A percentile compares a stretch with the other conserved stretches of the same genome.
phyloP scores from a whole-genome alignment of 1,140 invertebrate species.

The Yoshiicerus persimilis region DNA sequence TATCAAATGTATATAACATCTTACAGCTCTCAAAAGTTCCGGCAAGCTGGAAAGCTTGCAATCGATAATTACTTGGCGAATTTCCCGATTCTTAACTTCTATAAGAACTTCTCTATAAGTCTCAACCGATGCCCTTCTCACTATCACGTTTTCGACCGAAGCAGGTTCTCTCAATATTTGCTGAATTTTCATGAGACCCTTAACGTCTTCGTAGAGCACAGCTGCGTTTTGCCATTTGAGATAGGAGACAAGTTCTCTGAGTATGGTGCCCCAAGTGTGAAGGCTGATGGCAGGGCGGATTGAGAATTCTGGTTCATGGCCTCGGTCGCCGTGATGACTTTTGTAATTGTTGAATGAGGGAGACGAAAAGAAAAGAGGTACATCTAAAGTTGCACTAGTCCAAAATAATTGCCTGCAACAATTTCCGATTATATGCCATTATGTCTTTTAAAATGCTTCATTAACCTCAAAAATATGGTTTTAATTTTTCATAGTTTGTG shows the following conservation, averaged over 20 bases:
- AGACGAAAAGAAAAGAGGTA: slow-evolving; percentile 40
- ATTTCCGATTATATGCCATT: too few species aligned
- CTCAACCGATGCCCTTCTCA: slow-evolving; percentile 28
- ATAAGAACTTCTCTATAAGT: slow-evolving; percentile 32
- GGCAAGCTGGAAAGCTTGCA: slow-evolving; percentile 40
- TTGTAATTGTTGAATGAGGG: slow-evolving; percentile 29
- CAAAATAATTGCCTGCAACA: slow-evolving; percentile 33
- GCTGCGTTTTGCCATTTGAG: slow-evolving; percentile 29
- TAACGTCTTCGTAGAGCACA: slow-evolving; percentile 44
- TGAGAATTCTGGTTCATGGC: slow-evolving; percentile 32
- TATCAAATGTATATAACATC: too few species aligned
- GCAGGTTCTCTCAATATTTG: slow-evolving; percentile 38
- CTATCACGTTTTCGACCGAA: slow-evolving; percentile 31
- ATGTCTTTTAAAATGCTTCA: too few species aligned
- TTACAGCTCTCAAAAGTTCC: slow-evolving; percentile 28
- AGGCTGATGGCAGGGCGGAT: slow-evolving; percentile 32
- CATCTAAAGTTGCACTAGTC: slow-evolving; percentile 36
- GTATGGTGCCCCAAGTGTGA: not conserved
- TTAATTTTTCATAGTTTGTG: too few species aligned
- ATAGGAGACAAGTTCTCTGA: slow-evolving; percentile 23
- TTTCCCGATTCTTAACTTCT: slow-evolving; percentile 42
- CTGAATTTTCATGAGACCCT: slow-evolving; percentile 45
- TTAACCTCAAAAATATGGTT: too few species aligned
- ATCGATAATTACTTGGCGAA: slow-evolving; percentile 42
- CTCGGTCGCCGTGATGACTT: not conserved